Evolutionary conservation across 2,113 vertebrate species (phyloP).

Genomic region (Neotoma lepida): DNA sequence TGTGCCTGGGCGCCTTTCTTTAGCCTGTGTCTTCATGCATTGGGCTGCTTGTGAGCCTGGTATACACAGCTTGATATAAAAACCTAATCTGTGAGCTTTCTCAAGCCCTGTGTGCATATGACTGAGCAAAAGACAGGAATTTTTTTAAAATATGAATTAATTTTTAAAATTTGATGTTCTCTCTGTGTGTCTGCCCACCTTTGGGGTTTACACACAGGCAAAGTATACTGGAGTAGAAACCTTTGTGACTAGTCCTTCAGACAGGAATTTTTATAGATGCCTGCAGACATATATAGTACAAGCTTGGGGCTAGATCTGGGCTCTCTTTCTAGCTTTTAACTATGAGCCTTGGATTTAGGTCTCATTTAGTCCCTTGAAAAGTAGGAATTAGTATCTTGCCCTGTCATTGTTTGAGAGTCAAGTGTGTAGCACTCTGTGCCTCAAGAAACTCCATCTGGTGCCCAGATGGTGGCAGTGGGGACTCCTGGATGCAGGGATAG

Average conservation of each 20-base stretch:
- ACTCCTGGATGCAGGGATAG: not conserved
- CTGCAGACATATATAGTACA: not conserved
- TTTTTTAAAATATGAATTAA: not conserved
- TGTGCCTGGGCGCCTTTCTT: not conserved
- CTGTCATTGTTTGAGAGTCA: not conserved
- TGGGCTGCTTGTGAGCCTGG: not conserved
- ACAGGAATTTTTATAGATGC: not conserved
- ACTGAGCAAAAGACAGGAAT: not conserved
- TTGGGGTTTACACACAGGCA: not conserved
- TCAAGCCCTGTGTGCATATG: not conserved
- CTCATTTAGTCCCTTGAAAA: not conserved
- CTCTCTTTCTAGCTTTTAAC: not conserved
- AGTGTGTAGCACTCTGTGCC: not conserved
- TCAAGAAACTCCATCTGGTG: not conserved
- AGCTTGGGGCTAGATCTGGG: not conserved
- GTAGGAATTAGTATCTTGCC: not conserved
- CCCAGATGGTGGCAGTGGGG: not conserved
- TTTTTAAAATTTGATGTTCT: not conserved
- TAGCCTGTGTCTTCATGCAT: not conserved
- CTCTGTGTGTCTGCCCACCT: not conserved
- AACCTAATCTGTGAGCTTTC: not conserved
- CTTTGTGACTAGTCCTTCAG: not conserved
- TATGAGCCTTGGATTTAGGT: slow-evolving; percentile 7
- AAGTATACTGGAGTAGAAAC: not conserved
- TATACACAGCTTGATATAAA: not conserved